Evolutionary conservation across 37 sponge, comb jelly and placozoan species (phyloP).

Genomic region (Spongilla lacustris): DNA sequence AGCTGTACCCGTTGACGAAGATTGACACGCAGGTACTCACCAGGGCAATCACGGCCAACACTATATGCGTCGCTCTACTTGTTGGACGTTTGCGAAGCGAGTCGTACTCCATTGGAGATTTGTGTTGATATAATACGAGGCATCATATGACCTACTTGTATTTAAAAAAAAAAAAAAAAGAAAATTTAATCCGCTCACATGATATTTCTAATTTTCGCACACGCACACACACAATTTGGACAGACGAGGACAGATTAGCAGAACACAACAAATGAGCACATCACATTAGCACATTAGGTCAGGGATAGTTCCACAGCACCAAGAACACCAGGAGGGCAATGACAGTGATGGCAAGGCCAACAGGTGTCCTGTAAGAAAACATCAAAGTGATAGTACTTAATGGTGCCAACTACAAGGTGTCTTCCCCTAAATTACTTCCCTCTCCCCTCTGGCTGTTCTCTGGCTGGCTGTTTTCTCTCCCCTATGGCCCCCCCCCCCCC

Average conservation of each 20-base stretch:
- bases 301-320: background rate
- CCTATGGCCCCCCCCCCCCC: no score
- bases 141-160: background rate
- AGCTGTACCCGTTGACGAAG: background rate
- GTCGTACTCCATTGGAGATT: background rate
- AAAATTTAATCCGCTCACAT: background rate
- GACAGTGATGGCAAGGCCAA: background rate
- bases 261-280: background rate
- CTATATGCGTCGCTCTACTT: background rate
- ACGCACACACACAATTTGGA: background rate
- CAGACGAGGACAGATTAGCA: background rate
- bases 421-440: no score
- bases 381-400: background rate
- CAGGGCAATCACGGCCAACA: background rate
- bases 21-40: background rate
- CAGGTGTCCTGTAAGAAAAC: background rate
- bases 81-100: background rate
- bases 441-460: no score
- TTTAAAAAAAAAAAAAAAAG: no score
- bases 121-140: background rate
- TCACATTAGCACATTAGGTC: background rate
- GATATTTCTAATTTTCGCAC: background rate
- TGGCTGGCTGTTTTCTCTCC: no score
- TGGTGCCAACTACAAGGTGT: background rate
- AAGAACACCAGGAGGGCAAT: background rate